phyloP scores from a whole-genome alignment of 1,140 invertebrate species.

The Zaprionus africanus region DNA sequence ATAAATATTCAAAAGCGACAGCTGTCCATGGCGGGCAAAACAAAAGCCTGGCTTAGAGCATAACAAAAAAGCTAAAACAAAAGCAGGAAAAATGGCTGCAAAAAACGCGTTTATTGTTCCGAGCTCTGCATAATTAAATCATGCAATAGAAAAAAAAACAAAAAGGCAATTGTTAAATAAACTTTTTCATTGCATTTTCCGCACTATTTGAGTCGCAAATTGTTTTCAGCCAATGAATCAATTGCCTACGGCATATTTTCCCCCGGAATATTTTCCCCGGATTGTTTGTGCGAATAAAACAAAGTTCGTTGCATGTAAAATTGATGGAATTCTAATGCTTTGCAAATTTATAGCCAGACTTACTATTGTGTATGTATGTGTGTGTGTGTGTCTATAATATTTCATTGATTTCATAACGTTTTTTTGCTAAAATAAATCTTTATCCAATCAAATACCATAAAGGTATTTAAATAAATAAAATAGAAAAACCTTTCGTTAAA shows the following conservation, averaged over 20 bases:
- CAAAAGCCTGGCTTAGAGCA: conserved; percentile 63
- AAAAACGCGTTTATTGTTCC: conserved; percentile 44
- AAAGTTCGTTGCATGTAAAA: conserved; percentile 13
- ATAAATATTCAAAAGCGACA: conserved; percentile 69
- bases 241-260: conserved; percentile 52
- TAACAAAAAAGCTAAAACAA: conserved; percentile 1
- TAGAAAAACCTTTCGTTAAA: not conserved
- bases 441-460: not conserved
- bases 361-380: too few relatives aligned
- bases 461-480: conserved; percentile 1
- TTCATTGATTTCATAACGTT: not conserved
- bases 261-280: not conserved
- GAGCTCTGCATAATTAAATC: conserved; percentile 74
- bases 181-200: conserved; percentile 66
- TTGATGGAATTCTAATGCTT: conserved; percentile 44
- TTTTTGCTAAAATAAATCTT: not conserved
- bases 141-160: conserved; percentile 36
- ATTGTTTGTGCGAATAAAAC: conserved; percentile 11
- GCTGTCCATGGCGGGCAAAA: conserved; percentile 48
- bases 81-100: not conserved
- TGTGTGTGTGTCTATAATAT: not conserved
- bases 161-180: conserved; percentile 62
- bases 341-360: conserved; percentile 5
- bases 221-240: conserved; percentile 74
- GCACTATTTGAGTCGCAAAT: conserved; percentile 72